Evolutionary conservation across 2,113 vertebrate species (phyloP), one percentile per base, ranked within the genome.

Genomic region (Gadus macrocephalus): DNA sequence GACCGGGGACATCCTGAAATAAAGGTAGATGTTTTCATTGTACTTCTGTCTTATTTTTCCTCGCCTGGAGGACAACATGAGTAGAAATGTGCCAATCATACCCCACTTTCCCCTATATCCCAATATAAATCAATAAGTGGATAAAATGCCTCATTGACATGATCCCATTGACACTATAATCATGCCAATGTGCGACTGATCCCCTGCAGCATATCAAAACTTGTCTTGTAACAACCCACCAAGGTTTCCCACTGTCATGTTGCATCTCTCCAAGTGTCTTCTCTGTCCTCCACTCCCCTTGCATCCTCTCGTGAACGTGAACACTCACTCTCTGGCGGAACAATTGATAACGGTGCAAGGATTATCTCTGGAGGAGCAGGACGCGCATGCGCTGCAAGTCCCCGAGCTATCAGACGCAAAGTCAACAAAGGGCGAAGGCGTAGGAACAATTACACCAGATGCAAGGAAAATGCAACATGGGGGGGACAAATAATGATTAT

Each of bases 121-220:
- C 31, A 35, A 35, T 35, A 35, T 35, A 7, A 35, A 35, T 35
- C 31, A 4, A 5, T 35, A 35, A 35, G 31, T 35, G 31, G 31
- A 35, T 35, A 35, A 35, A 35, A 7, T 35, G 4, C 79, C 66
- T 68, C 80, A 58, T n/a, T 58, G 55, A 58, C 55, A n/a, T 5
- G 7, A 16, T 58, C 55, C 55, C n/a, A 58, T 17, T 58, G 55
- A 58, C 55, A 25, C 55, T 58, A 16, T 58, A 17, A 49, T 49
- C 42, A 49, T 9, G 42, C 11, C 42, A 49, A 49, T 49, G 42
- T 49, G 31, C 31, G 31, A 35, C 31, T 35, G 42, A 49, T 49
- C 42, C 42, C 8, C 42, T 9, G 2, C 42, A 49, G 42, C 42
- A 49, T 9, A 49, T 49, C 42, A 49, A 9, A 49, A 49, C 42